Percentiles rank a stretch among this genome's conserved stretches.
Conservation (phyloP, 2,113 vertebrate species). For the Anguilla rostrata region DNA sequence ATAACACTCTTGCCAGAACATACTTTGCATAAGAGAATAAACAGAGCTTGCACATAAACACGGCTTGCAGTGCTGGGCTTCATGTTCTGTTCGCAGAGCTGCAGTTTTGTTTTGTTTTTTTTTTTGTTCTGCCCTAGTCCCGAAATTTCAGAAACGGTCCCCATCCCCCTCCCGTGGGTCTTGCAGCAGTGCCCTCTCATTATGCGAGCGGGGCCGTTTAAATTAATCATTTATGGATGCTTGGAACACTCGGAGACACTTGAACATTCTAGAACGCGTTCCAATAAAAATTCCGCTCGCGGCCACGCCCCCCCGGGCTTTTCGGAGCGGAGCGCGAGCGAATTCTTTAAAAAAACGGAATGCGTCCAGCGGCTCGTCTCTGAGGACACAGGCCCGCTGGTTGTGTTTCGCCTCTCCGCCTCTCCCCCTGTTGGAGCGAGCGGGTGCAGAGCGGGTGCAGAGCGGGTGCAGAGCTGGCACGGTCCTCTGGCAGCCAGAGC, state of each 20-base stretch:
- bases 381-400: neutral
- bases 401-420: neutral
- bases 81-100: neutral
- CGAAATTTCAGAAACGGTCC: neutral
- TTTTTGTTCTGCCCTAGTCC: too few relatives aligned
- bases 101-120: too few relatives aligned
- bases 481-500: neutral
- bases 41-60: neutral
- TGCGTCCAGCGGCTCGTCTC: neutral
- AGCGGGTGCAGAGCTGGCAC: neutral
- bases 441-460: neutral
- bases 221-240: slow-evolving; percentile 3
- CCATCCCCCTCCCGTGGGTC: neutral
- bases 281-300: neutral
- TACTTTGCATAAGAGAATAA: neutral
- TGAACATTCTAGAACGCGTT: slow-evolving; percentile 16
- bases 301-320: neutral
- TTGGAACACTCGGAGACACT: neutral
- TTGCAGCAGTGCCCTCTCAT: neutral
- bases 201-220: neutral
- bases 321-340: neutral
- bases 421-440: too few relatives aligned
- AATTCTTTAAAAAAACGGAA: slow-evolving; percentile 2
- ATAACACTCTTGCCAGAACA: neutral
- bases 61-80: neutral